These are phyloP conservation scores for Archegozetes longisetosus DNA, from an alignment of 1,140 invertebrate species.

Conservation along the genomic window DNA sequence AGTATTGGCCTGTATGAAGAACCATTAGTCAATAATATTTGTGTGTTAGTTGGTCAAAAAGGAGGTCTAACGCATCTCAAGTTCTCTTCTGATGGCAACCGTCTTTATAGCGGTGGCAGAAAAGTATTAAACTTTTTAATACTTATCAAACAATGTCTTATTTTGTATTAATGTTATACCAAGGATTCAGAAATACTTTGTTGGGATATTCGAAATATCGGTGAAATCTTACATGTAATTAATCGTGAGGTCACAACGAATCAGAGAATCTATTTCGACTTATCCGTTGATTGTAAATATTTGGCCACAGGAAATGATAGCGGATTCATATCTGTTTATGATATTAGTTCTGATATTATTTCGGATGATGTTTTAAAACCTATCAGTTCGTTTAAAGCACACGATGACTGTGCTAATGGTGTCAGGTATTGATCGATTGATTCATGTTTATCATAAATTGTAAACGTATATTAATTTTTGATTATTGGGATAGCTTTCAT, in stretches of 20 bases:
- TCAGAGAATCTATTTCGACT: slow-evolving; percentile 77
- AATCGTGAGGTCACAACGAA: slow-evolving; percentile 62
- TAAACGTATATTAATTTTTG: not conserved
- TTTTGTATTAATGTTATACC: slow-evolving; percentile 18
- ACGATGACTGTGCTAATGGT: not conserved
- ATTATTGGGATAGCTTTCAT: not conserved
- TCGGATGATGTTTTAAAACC: not conserved
- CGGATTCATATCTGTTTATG: not conserved
- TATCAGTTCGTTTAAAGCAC: not conserved
- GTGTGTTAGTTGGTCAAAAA: slow-evolving; percentile 42
- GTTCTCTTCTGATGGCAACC: slow-evolving; percentile 61
- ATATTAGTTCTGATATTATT: not conserved
- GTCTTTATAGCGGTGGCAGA: slow-evolving; percentile 64
- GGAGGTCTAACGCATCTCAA: slow-evolving; percentile 74
- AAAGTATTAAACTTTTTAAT: slow-evolving; percentile 28
- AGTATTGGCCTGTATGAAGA: slow-evolving; percentile 43
- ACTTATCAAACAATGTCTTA: slow-evolving; percentile 5
- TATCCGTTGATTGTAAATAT: not conserved
- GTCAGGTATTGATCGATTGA: not conserved
- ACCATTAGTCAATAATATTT: slow-evolving; percentile 39
- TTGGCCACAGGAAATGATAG: not conserved
- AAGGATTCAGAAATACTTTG: slow-evolving; percentile 37
- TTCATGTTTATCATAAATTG: not conserved
- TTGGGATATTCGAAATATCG: slow-evolving; percentile 81
- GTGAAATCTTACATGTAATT: slow-evolving; percentile 49